Evolutionary conservation across 1,140 invertebrate genomes (phyloP), one percentile per base, ranked within the genome.

Genomic region (Anagrus nilaparvatae): DNA sequence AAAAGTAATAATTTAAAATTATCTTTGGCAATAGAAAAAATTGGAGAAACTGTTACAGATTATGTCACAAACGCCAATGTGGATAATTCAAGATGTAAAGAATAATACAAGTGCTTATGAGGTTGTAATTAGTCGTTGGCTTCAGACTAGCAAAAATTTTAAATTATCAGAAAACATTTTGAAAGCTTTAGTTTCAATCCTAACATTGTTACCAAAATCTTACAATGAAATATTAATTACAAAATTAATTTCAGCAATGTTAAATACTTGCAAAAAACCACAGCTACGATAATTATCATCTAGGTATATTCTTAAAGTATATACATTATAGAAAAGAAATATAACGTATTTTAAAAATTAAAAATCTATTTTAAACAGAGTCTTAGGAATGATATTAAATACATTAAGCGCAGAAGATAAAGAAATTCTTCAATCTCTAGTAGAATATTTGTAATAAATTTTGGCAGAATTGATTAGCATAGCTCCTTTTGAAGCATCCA

Each of bases 1-100:
- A n/a, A n/a, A n/a, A n/a, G n/a, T n/a, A n/a, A n/a, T n/a, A n/a
- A n/a, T n/a, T n/a, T n/a, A n/a, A n/a, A n/a, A n/a, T n/a, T n/a
- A n/a, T n/a, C n/a, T n/a, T n/a, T n/a, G n/a, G n/a, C n/a, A n/a
- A n/a, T 92, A 43, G 81, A 82, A 8, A 79, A 81, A 56, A 88
- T 92, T 61, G 78, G 83, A 50, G 86, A 90, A 53, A 84, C 87
- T 0, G 76, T 94, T 21, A 69, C 81, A n/a, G 88, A 93, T 57
- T 87, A 89, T 61, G 71, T 82, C 44, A 78, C 75, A 20, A 81
- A 81, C 55, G 63, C 71, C 33, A 72, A 79, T 21, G 70, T 75
- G 50, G n/a, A n/a, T 74, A 10, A 81, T 83, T 59, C 71, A 75
- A 40, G 75, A 77, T 50, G 80, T 88, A 13, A 73, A 70, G 21